Conservation (phyloP, 2,113 vertebrate genomes). For the Petaurus breviceps region DNA sequence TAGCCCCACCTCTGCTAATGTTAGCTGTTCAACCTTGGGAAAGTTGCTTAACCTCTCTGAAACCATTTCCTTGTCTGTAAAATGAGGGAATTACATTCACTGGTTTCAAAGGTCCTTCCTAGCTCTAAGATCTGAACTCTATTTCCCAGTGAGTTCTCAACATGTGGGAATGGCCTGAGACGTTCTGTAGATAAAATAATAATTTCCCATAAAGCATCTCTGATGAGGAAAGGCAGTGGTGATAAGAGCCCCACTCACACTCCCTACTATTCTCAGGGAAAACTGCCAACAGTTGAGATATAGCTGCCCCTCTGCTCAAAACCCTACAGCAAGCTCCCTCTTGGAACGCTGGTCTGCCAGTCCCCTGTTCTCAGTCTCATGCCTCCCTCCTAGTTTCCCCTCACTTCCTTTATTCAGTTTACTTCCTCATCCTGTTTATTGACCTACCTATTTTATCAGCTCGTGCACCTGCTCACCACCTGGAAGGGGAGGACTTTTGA, state of each 20-base stretch:
- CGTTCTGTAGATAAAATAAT: no score
- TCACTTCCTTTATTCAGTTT: not conserved
- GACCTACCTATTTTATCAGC: not conserved
- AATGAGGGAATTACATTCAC: not conserved
- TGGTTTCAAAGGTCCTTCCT: no score
- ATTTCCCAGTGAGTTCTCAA: not conserved
- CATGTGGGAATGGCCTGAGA: not conserved
- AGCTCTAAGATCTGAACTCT: not conserved
- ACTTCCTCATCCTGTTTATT: constrained; percentile 19
- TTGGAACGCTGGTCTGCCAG: no score
- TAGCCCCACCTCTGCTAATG: not conserved
- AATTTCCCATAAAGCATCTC: no score
- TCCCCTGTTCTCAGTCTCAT: not conserved
- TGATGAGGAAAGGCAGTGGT: not conserved
- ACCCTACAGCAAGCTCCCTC: not conserved
- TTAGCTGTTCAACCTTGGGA: not conserved
- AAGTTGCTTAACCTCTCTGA: not conserved
- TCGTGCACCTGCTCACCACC: not conserved
- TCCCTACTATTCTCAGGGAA: not conserved
- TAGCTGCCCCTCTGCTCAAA: not conserved
- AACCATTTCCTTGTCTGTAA: not conserved
- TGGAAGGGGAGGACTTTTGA: not conserved
- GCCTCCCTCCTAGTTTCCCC: not conserved
- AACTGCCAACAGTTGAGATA: not conserved
- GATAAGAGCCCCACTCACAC: not conserved